Conservation (phyloP, 2,113 vertebrate species). For the Pyxicephalus adspersus region DNA sequence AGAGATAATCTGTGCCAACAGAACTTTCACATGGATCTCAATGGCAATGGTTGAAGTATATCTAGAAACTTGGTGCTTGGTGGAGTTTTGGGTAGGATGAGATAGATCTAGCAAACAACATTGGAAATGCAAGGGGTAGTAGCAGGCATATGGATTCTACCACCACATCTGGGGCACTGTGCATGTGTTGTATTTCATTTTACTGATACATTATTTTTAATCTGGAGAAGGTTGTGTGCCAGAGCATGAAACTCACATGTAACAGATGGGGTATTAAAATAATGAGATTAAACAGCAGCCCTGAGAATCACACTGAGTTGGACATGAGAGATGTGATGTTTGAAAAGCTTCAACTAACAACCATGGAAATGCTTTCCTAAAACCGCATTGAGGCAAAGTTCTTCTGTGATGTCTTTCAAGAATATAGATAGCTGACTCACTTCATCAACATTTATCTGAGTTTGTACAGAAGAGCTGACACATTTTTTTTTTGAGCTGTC, state of each 20-base stretch:
- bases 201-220: background rate
- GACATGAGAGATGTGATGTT: background rate
- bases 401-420: conserved; percentile 11
- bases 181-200: background rate
- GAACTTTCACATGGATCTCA: conserved; percentile 29
- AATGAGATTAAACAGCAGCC: conserved; percentile 29
- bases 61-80: conserved; percentile 9
- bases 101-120: too few relatives aligned
- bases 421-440: conserved; percentile 32
- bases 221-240: background rate
- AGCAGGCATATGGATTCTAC: too few relatives aligned
- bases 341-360: background rate
- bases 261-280: conserved; percentile 34
- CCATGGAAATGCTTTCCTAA: background rate
- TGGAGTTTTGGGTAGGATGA: background rate
- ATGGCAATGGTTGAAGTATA: conserved; percentile 1
- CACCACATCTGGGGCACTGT: too few relatives aligned
- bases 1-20: background rate
- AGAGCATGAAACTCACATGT: background rate
- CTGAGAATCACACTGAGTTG: background rate
- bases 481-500: background rate
- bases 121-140: too few relatives aligned
- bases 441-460: conserved; percentile 2
- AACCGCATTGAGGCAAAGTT: conserved; percentile 4
- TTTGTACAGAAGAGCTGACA: background rate